Base-by-base conservation (phyloP, 2,113 vertebrate genomes). In the Penelope pileata region DNA sequence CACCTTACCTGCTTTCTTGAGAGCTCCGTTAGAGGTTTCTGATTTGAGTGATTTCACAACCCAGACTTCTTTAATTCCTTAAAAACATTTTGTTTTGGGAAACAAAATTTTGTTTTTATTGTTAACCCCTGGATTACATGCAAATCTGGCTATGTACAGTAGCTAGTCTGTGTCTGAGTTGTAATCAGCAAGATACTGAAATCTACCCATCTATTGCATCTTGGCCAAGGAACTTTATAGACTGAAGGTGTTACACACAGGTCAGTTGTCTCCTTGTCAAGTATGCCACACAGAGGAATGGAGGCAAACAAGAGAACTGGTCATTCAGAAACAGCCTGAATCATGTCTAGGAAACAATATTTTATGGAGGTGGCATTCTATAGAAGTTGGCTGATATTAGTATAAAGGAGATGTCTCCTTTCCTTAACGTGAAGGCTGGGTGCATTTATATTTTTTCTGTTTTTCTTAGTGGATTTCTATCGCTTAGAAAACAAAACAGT, bases 141-240 rank as follows among this genome's bases (percentile, higher is more conserved):
- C n/a, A 83, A 81, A 51, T 26, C 42, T 69, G 54, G n/a, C 15
- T 66, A 29, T 72, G 22, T 21, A 11, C 12, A 40, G 90, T 68
- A 91, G n/a, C 67, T 23, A 42, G 17, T 64, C 58, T 90, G 42
- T 84, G 54, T 34, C 72, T 79, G 85, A 83, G 16, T 67, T 32
- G 6, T 36, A 70, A 40, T 45, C 0, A 0, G 40, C 76, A 83
- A 76, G 86, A n/a, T 66, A 29, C 12, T 3, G 4, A 29, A 19
- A 24, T 45, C 43, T 73, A 30, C 29, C 43, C 40, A 14, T 86
- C 64, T 73, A 30, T 45, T 77, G 68, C 66, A 6, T 48, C 10
- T 66, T 83, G 72, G 59, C 32, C 0, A 0, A 48, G 22, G 64
- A 16, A 78, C 36, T 6, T 59, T 54, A 23, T 26, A 34, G 22